Percentiles rank a stretch among this genome's conserved stretches.
Conservation (phyloP, 1,140 invertebrate genomes). For the Pseudomyrmex pallidus region DNA sequence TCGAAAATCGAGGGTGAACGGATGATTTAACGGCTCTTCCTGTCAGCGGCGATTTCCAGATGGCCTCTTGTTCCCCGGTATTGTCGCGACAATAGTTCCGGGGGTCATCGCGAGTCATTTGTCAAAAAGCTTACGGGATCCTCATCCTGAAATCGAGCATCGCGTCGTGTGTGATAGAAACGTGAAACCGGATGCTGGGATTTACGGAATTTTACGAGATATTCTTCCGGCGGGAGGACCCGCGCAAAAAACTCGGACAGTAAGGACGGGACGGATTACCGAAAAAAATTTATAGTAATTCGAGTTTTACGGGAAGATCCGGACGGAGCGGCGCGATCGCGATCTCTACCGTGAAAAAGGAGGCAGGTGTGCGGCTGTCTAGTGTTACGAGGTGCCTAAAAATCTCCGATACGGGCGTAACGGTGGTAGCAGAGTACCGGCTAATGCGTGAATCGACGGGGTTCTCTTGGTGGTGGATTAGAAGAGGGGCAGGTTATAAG, state of each 20-base stretch:
- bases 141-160: conserved; percentile 42
- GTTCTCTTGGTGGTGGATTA: conserved; percentile 58
- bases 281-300: conserved; percentile 72
- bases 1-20: neutral
- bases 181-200: conserved; percentile 80
- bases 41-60: conserved; percentile 34
- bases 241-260: conserved; percentile 24
- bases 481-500: conserved; percentile 42
- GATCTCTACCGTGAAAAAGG: neutral
- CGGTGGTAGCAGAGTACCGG: conserved; percentile 63
- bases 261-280: conserved; percentile 31
- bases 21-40: conserved; percentile 21
- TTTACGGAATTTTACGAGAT: conserved; percentile 76
- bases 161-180: conserved; percentile 67
- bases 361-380: conserved; percentile 71
- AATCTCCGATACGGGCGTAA: conserved; percentile 65
- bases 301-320: conserved; percentile 55
- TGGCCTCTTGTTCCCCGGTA: conserved; percentile 47
- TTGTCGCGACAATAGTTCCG: conserved; percentile 33
- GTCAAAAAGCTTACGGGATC: conserved; percentile 49
- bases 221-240: conserved; percentile 65
- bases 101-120: conserved; percentile 65
- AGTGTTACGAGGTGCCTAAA: conserved; percentile 69
- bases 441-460: conserved; percentile 63
- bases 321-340: conserved; percentile 9